Base-by-base conservation (phyloP, 2,797 vertebrate genomes). In the Darevskia mixta region DNA sequence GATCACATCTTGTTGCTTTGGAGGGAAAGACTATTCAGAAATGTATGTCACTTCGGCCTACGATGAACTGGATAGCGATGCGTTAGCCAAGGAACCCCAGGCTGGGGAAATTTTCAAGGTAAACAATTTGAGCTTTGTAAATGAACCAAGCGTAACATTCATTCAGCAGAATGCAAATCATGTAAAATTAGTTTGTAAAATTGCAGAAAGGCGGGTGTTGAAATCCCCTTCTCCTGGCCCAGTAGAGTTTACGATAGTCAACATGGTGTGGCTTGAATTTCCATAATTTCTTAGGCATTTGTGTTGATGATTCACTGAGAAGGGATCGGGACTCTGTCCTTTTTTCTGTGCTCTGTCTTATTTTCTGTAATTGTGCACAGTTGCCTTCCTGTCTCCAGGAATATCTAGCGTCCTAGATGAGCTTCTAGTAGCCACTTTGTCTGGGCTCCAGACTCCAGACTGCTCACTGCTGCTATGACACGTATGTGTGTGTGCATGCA, bases 1-100 rank as follows among this genome's bases (percentile, higher is more conserved):
- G 90, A 98, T 96, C 73, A 98, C 98, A 4, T 99, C 98, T 0
- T 98, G 98, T 90, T 98, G 98, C 92, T 99, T 99, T 0, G 98
- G 98, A 23, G 98, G 98, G 55, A 96, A 96, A 35, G 96, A 98
- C 91, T 98, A 97, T 91, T 95, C 96, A 29, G 98, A 99, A 89
- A 97, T 98, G 79, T 99, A 97, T 0, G 97, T 98, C 92, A 99
- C 98, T 8, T 97, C 98, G 1, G 98, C 98, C 0, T 96, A 92
- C 0, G 93, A 97, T 43, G 98, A 96, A 11, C 96, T 98, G 85
- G 94, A 97, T 0, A 93, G 96, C 7, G 92, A 95, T 25, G 94
- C 95, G 49, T 78, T 93, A 27, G 94, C 93, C 32, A 95, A 94
- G 55, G 97, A 98, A 87, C 97, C 98, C 0, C 95, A 97, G 0